A percentile compares a stretch with the other conserved stretches of the same genome.
These are phyloP conservation scores for Pyrrhia umbra DNA, from an alignment of 2,888 invertebrate species.

Conservation along the genomic window DNA sequence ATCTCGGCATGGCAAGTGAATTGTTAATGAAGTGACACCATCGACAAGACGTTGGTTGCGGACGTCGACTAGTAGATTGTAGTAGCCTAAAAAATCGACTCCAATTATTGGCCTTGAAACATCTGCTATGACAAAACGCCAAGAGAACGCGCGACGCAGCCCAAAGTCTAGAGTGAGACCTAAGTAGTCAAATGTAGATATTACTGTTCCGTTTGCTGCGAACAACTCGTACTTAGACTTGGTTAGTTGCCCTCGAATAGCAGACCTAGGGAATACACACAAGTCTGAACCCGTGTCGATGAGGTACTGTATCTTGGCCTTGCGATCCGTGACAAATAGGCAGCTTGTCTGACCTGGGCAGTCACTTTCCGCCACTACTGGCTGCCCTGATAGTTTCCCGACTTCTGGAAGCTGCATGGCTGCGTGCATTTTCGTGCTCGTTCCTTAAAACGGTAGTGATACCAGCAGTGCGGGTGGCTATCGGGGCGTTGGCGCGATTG, in stretches of 20 bases:
- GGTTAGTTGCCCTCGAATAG: conserved; percentile 22
- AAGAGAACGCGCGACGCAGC: conserved; percentile 57
- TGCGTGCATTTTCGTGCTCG: conserved; percentile 32
- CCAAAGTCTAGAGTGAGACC: conserved; percentile 40
- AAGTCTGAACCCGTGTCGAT: conserved; percentile 9
- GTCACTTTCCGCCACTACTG: conserved; percentile 32
- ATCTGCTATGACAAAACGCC: conserved; percentile 70
- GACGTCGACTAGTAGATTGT: conserved; percentile 25
- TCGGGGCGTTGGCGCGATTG: conserved; percentile 32
- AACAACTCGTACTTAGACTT: conserved; percentile 59
- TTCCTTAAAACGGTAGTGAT: conserved; percentile 41
- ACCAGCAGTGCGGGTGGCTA: conserved; percentile 48
- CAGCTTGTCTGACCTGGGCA: conserved; percentile 4
- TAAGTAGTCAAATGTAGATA: conserved; percentile 53
- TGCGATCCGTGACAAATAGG: conserved; percentile 18
- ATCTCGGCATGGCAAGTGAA: conserved; percentile 2
- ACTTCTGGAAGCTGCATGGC: conserved; percentile 33
- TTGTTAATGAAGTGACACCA: conserved; percentile 23
- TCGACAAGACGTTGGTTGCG: conserved; percentile 28
- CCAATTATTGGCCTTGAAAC: conserved; percentile 66
- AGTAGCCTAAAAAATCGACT: conserved; percentile 30
- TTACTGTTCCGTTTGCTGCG: conserved; percentile 68
- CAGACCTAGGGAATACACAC: conserved; percentile 48
- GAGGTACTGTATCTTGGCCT: background rate
- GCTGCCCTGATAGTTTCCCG: conserved; percentile 47